These are phyloP conservation scores for Formica selysi DNA, from an alignment of 1,140 invertebrate species.

Conservation along the genomic window DNA sequence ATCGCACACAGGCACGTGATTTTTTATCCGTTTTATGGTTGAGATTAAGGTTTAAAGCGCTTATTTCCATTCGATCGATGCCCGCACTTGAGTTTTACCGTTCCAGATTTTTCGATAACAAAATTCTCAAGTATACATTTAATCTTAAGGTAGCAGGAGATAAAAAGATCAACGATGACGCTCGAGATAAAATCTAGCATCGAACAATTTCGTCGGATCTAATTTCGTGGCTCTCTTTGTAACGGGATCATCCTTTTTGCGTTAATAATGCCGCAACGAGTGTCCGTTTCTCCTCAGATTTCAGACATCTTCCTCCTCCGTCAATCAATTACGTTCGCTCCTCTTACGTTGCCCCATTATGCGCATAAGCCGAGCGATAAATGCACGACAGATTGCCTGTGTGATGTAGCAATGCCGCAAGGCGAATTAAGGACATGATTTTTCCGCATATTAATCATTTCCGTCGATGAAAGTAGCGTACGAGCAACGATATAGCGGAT, in stretches of 20 bases:
- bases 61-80: background rate
- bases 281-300: conserved; percentile 8
- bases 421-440: conserved; percentile 47
- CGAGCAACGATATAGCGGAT: background rate
- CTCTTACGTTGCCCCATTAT: conserved; percentile 11
- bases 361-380: conserved; percentile 19
- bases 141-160: background rate
- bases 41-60: background rate
- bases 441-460: conserved; percentile 51
- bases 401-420: conserved; percentile 1
- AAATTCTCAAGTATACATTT: conserved; percentile 3
- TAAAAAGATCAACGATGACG: background rate
- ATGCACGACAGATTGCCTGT: conserved; percentile 23
- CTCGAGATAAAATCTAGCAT: conserved; percentile 16
- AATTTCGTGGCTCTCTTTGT: conserved; percentile 23
- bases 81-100: background rate
- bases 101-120: background rate
- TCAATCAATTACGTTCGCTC: conserved; percentile 45
- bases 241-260: background rate
- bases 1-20: too few relatives aligned
- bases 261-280: conserved; percentile 20
- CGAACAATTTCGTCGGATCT: conserved; percentile 13
- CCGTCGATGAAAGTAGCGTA: conserved; percentile 38
- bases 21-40: background rate
- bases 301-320: background rate